phyloP scores from a whole-genome alignment of 2,113 vertebrate genomes.

The Craseonycteris thonglongyai region DNA sequence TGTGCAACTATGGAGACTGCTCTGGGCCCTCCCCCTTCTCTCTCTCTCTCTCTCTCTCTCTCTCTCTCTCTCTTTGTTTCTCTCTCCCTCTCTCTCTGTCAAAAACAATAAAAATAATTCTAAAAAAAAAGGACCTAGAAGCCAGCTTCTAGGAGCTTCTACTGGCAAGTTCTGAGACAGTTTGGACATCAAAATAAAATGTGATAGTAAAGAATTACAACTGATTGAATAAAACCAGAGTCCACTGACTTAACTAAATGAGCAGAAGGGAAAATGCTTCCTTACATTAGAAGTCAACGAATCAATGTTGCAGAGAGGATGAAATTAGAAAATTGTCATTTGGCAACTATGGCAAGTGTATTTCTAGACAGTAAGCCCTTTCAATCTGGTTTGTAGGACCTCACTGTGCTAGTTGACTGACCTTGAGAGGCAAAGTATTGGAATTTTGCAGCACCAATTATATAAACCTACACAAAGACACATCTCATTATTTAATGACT shows the following conservation, averaged over 20 bases:
- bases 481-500: constrained; percentile 6
- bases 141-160: not conserved
- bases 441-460: constrained; percentile 40
- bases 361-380: not conserved
- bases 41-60: too few relatives aligned
- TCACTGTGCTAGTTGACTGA: not conserved
- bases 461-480: constrained; percentile 38
- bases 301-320: not conserved
- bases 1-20: too few relatives aligned
- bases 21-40: too few relatives aligned
- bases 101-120: too few relatives aligned
- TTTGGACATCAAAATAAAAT: not conserved
- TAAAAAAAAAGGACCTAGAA: not conserved
- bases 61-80: too few relatives aligned
- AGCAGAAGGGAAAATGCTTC: not conserved
- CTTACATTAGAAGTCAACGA: not conserved
- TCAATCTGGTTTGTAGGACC: not conserved
- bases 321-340: constrained; percentile 25
- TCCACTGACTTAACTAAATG: not conserved
- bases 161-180: not conserved
- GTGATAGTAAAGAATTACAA: not conserved
- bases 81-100: too few relatives aligned
- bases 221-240: not conserved
- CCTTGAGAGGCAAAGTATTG: constrained; percentile 5
- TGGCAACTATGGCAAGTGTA: not conserved